phyloP scores from a whole-genome alignment of 1,140 invertebrate genomes.

The Heliconius melpomene region DNA sequence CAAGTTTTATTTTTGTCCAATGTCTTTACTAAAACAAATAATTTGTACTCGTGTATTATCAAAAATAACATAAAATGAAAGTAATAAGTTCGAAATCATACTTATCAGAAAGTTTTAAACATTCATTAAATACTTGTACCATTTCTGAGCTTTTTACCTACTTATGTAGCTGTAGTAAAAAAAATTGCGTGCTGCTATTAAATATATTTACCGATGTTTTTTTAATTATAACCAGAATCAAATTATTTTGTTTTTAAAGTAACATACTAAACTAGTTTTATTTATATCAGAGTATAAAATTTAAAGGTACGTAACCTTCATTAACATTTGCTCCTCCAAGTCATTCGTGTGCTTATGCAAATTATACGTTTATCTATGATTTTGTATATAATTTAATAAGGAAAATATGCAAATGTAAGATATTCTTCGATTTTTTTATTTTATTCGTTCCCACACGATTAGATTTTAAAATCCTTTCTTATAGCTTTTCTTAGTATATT shows the following conservation, averaged over 20 bases:
- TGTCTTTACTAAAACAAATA: not conserved
- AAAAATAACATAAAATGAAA: not conserved
- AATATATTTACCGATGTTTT: not conserved
- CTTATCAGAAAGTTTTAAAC: too few relatives aligned
- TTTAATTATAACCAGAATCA: not conserved
- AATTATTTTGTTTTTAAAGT: constrained; percentile 9
- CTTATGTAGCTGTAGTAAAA: not conserved
- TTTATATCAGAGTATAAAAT: constrained; percentile 7
- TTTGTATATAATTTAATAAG: constrained; percentile 8
- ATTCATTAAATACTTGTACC: too few relatives aligned
- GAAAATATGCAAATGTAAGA: constrained; percentile 11
- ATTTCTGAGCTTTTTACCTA: not conserved
- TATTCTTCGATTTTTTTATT: constrained; percentile 8
- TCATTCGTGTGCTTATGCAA: not conserved
- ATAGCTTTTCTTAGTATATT: not conserved
- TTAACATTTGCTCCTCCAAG: constrained; percentile 2
- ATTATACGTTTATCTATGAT: constrained; percentile 10
- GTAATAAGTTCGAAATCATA: too few relatives aligned
- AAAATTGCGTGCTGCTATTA: not conserved
- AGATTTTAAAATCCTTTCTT: not conserved
- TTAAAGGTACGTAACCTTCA: constrained; percentile 8
- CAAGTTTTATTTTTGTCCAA: not conserved
- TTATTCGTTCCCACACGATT: not conserved
- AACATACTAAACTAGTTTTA: constrained; percentile 10
- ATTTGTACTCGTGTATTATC: not conserved